Evolutionary conservation across 1,140 invertebrate species (phyloP).

Genomic region (Leucophenga varia): DNA sequence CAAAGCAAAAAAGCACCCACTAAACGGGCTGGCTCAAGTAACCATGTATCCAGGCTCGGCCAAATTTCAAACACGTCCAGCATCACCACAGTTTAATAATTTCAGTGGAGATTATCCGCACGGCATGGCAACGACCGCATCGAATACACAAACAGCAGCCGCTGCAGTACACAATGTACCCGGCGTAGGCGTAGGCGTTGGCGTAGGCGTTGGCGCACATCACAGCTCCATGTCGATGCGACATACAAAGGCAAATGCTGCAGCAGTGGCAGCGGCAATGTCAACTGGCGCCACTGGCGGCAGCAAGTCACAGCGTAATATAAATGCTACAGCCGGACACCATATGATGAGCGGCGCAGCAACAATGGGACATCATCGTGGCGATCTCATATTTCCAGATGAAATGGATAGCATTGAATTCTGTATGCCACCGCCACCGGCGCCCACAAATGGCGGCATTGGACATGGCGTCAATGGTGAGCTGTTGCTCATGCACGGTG

Average conservation of each 20-base stretch:
- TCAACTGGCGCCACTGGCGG: constrained; percentile 5
- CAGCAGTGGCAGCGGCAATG: constrained; percentile 3
- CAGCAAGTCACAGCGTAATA: not conserved
- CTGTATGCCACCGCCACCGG: constrained; percentile 42
- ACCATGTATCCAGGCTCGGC: constrained; percentile 41
- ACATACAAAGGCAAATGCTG: constrained; percentile 16
- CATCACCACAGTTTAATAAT: constrained; percentile 45
- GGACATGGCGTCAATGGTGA: constrained; percentile 23
- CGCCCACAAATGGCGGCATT: constrained; percentile 28
- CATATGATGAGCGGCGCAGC: constrained; percentile 22
- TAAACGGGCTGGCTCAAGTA: not conserved
- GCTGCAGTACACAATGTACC: constrained; percentile 36
- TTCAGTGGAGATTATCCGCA: constrained; percentile 43
- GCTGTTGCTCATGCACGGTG: constrained; percentile 31
- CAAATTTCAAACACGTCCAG: constrained; percentile 47
- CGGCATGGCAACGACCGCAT: constrained; percentile 14
- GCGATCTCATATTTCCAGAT: constrained; percentile 48
- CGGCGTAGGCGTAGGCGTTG: constrained; percentile 4
- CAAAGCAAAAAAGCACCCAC: not conserved
- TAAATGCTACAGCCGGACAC: not conserved
- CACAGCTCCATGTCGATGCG: constrained; percentile 30
- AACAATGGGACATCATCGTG: constrained; percentile 38
- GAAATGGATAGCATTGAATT: constrained; percentile 54
- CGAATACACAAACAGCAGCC: constrained; percentile 27
- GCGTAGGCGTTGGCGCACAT: not conserved